Evolutionary conservation across 2,888 invertebrate genomes (phyloP), one percentile per base, ranked within the genome.

Genomic region (Sesia bembeciformis): DNA sequence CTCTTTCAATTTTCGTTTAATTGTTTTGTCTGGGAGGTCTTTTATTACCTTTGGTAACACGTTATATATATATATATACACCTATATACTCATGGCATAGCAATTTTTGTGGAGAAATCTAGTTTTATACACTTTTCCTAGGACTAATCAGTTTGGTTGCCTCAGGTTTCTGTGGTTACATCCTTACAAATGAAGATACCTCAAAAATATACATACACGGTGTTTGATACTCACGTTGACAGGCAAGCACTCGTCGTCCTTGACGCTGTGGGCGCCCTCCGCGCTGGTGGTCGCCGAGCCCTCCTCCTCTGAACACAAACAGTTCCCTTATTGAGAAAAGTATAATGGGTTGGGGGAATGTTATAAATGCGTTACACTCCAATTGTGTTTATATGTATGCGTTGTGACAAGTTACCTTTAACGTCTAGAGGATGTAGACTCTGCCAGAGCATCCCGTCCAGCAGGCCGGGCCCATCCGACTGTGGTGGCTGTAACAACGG

Each of bases 361-460:
- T 42, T 42, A 42, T 42, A 42, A 42, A 7, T 42, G 42, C 23
- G 43, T 43, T 43, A 43, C 7, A 7, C n/a, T 43, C 4, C 7
- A 43, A 0, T 3, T 23, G 1, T 23, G 23, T 23, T 23, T 23
- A 23, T 23, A 23, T 23, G 23, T 23, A 23, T 1, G 23, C 2
- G 23, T 1, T 23, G 23, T 23, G 23, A 2, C 4, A 7, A 7
- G 23, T 57, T 64, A 89, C 88, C 88, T 84, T 87, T 89, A 23
- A 87, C 79, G 43, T 87, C 87, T 53, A 88, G 71, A 60, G 88
- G 87, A 59, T 89, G 85, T 58, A 89, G 78, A 51, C 72, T 86
- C 63, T 87, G 88, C 90, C 90, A 90, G 50, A 90, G 81, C 86
- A 89, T 86, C 38, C 88, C 88, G 64, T 90, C 90, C 8, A 90